phyloP scores from a whole-genome alignment of 2,113 vertebrate genomes.

The Hymenochirus boettgeri region DNA sequence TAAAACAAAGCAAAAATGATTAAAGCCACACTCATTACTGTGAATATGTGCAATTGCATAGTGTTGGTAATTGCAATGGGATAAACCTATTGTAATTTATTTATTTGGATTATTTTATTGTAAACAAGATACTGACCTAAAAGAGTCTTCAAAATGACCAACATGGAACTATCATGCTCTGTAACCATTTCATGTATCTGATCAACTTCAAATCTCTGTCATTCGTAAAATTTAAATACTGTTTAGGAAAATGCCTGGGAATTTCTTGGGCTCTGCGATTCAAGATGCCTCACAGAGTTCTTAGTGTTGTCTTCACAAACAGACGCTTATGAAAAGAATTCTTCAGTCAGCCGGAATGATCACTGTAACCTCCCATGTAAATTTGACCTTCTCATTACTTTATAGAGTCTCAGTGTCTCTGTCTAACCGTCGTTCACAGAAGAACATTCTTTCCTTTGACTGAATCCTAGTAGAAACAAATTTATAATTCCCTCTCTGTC shows the following conservation, averaged over 20 bases:
- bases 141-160: no score
- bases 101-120: no score
- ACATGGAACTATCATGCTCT: slow-evolving; percentile 50
- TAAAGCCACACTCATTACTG: no score
- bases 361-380: slow-evolving; percentile 53
- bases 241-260: slow-evolving; percentile 47
- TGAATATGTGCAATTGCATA: no score
- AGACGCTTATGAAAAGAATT: slow-evolving; percentile 50
- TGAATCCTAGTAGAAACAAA: slow-evolving; percentile 42
- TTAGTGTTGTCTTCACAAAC: slow-evolving; percentile 48
- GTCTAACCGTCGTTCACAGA: slow-evolving; percentile 47
- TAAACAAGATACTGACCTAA: slow-evolving; percentile 28
- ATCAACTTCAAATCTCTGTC: slow-evolving; percentile 47
- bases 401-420: slow-evolving; percentile 49
- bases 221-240: slow-evolving; percentile 46
- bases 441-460: slow-evolving; percentile 48
- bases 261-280: slow-evolving; percentile 47
- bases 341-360: slow-evolving; percentile 52
- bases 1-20: no score
- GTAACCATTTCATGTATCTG: slow-evolving; percentile 42
- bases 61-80: no score
- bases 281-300: slow-evolving; percentile 52
- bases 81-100: no score
- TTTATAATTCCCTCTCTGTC: slow-evolving; percentile 36
- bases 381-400: slow-evolving; percentile 53